Conservation (phyloP, 1,140 invertebrate genomes). For the Aphaenogaster ashmeadi region DNA sequence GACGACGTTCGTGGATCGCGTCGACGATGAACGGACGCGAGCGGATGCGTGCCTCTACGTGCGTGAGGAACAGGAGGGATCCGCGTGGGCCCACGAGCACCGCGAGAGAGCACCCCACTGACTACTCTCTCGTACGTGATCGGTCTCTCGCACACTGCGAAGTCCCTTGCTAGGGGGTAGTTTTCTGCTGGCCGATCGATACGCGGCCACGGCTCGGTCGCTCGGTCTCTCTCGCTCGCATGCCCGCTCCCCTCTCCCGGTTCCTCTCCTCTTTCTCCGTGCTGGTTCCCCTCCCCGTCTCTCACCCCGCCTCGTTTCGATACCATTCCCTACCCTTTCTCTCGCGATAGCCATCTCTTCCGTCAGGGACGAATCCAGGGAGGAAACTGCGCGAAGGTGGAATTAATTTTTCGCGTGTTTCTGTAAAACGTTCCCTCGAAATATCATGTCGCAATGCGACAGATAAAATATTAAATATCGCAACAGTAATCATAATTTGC, state of each 20-base stretch:
- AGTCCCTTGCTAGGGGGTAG: constrained; percentile 79
- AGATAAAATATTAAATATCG: background rate
- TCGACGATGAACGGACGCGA: background rate
- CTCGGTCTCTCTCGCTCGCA: background rate
- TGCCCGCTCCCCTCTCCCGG: constrained; percentile 65
- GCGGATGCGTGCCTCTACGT: constrained; percentile 28
- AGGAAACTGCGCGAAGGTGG: background rate
- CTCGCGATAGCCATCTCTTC: constrained; percentile 25
- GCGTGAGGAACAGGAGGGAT: constrained; percentile 24
- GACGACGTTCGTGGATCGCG: background rate
- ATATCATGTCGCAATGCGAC: background rate
- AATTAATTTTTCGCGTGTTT: background rate
- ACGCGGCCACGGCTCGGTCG: constrained; percentile 76
- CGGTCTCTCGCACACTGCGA: constrained; percentile 79
- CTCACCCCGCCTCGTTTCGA: background rate
- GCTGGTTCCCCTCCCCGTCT: background rate
- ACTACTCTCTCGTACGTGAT: constrained; percentile 70
- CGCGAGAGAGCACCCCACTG: constrained; percentile 73
- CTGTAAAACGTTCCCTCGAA: background rate
- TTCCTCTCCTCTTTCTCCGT: constrained; percentile 1
- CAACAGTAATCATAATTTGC: background rate
- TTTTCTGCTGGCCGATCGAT: constrained; percentile 83
- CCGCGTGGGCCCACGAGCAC: constrained; percentile 78
- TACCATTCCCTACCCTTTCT: constrained; percentile 19
- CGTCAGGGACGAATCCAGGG: constrained; percentile 27